These are phyloP conservation scores for Chromis chromis DNA, from an alignment of 2,797 vertebrate species.

Conservation along the genomic window DNA sequence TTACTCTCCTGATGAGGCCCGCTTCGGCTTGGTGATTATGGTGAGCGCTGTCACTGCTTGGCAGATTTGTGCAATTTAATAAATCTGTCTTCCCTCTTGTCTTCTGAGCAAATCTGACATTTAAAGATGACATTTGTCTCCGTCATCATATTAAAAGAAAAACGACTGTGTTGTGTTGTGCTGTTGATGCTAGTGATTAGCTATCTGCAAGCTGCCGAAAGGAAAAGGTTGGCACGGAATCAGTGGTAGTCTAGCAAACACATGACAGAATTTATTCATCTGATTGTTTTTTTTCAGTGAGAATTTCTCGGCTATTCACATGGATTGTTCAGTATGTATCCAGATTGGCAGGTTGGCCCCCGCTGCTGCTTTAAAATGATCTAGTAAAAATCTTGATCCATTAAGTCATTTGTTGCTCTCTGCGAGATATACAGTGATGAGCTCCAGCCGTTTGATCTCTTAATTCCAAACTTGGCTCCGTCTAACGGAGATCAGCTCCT, in stretches of 20 bases:
- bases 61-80: conserved; percentile 68
- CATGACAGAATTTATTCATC: conserved; percentile 55
- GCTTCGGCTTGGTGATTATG: conserved; percentile 50
- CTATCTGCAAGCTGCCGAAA: conserved; percentile 72
- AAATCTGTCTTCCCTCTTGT: conserved; percentile 72
- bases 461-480: conserved; percentile 84
- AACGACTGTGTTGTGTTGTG: conserved; percentile 60
- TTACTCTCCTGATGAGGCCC: conserved; percentile 34
- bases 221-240: conserved; percentile 66
- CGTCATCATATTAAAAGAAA: conserved; percentile 78
- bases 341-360: conserved; percentile 38
- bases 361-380: conserved; percentile 63
- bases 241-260: conserved; percentile 41
- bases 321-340: conserved; percentile 25
- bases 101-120: conserved; percentile 82
- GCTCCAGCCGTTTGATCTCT: conserved; percentile 81
- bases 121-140: conserved; percentile 83
- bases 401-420: conserved; percentile 81
- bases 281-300: conserved; percentile 45
- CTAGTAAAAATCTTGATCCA: conserved; percentile 72
- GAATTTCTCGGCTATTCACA: conserved; percentile 18
- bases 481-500: conserved; percentile 77
- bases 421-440: conserved; percentile 76
- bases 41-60: conserved; percentile 45
- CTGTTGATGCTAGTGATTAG: conserved; percentile 75